Evolutionary conservation across 2,797 vertebrate genomes (phyloP).

Genomic region (Brachyrhaphis roseni): DNA sequence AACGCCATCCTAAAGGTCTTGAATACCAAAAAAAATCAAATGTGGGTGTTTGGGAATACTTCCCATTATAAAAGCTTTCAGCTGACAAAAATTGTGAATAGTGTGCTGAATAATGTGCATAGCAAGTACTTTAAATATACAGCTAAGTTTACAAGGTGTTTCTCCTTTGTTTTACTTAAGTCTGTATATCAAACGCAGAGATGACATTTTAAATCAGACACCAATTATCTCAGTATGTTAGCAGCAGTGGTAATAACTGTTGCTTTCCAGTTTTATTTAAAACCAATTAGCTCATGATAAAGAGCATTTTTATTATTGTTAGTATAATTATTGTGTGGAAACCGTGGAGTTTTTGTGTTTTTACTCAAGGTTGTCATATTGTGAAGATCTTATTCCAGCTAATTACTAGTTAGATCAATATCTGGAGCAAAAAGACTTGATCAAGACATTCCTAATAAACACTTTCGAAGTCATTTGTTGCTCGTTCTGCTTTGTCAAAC

Average conservation of each 20-base stretch:
- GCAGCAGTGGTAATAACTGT: background rate
- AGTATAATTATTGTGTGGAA: background rate
- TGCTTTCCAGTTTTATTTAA: background rate
- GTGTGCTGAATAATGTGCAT: background rate
- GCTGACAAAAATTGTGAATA: background rate
- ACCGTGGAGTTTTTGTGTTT: background rate
- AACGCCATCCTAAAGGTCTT: background rate
- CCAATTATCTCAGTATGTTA: background rate
- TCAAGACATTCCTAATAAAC: background rate
- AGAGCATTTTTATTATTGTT: background rate
- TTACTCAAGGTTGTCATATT: background rate
- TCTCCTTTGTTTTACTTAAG: background rate
- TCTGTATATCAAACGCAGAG: background rate
- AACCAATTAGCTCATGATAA: background rate
- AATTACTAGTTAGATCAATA: background rate
- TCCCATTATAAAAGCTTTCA: background rate
- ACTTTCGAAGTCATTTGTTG: background rate
- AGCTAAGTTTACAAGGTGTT: background rate
- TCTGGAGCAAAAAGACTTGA: background rate
- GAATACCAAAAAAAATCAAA: background rate
- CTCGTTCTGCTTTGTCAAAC: background rate
- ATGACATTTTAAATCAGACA: background rate
- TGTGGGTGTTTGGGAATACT: background rate
- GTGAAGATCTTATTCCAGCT: background rate
- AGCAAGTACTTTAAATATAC: background rate